Evolutionary conservation across 35 echinoderm and acorn worm species (phyloP).

Genomic region (Holothuria glaberrima): DNA sequence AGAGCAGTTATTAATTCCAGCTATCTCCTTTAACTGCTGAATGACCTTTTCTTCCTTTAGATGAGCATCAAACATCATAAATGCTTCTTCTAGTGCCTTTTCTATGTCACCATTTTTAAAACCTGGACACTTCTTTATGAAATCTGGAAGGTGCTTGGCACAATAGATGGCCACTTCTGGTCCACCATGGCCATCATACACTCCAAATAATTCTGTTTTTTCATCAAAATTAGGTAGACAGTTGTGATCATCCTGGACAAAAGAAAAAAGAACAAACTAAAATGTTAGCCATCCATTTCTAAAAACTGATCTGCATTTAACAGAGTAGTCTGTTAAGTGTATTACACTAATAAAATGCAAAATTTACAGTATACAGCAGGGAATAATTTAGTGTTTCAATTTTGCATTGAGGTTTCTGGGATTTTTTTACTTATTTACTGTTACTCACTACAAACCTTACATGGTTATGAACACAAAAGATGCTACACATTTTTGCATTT

Average conservation of each 20-base stretch:
- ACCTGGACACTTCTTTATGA: constrained; percentile 51
- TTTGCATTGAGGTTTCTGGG: no score
- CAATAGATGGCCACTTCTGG: constrained; percentile 90
- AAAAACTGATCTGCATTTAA: no score
- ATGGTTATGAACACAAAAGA: no score
- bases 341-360: no score
- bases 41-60: constrained; percentile 81
- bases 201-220: constrained; percentile 91
- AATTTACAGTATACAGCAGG: background rate
- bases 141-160: constrained; percentile 80
- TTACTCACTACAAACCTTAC: no score
- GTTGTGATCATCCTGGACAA: constrained; percentile 90
- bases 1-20: constrained; percentile 71
- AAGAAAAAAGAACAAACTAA: constrained; percentile 39
- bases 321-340: no score
- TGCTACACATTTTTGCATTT: no score
- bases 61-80: constrained; percentile 86
- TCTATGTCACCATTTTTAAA: constrained; percentile 79
- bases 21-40: constrained; percentile 72
- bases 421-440: no score
- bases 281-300: background rate
- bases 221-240: constrained; percentile 79
- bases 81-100: constrained; percentile 75
- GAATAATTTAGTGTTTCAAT: background rate
- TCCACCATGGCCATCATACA: constrained; percentile 98